phyloP scores from a whole-genome alignment of 2,113 vertebrate species.

The Sorex araneus region DNA sequence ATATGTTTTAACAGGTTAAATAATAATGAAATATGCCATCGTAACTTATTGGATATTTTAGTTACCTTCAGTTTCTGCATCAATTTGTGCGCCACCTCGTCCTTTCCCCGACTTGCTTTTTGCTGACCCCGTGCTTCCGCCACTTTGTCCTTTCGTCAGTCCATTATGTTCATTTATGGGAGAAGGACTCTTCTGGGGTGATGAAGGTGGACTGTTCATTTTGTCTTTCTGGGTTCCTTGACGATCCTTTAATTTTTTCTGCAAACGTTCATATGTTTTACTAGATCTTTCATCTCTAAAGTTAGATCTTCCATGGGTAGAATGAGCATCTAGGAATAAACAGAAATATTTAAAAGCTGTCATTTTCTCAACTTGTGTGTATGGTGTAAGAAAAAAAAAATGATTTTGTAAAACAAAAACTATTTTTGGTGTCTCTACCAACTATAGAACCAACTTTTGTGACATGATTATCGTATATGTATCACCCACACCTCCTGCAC shows the following conservation, averaged over 20 bases:
- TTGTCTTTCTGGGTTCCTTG: slow-evolving; percentile 95
- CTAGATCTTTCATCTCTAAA: slow-evolving; percentile 97
- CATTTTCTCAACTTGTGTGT: slow-evolving; percentile 37
- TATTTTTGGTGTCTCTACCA: slow-evolving; percentile 8
- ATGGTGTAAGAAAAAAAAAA: not conserved
- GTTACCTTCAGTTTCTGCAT: slow-evolving; percentile 87
- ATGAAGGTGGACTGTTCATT: slow-evolving; percentile 93
- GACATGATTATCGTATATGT: not conserved
- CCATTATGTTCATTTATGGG: slow-evolving; percentile 93
- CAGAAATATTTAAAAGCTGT: slow-evolving; percentile 46
- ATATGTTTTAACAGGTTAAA: slow-evolving; percentile 56
- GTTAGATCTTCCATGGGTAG: slow-evolving; percentile 93
- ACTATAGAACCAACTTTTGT: slow-evolving; percentile 49
- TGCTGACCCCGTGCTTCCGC: slow-evolving; percentile 86
- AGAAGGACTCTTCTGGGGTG: slow-evolving; percentile 95
- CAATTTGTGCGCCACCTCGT: slow-evolving; percentile 89
- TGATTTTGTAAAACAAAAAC: slow-evolving; percentile 19
- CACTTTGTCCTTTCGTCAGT: slow-evolving; percentile 90
- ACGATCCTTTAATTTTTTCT: slow-evolving; percentile 97
- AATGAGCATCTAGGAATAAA: slow-evolving; percentile 91
- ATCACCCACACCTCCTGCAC: not conserved
- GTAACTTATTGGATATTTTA: slow-evolving; percentile 33
- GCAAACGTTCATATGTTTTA: slow-evolving; percentile 97
- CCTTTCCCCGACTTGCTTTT: slow-evolving; percentile 90
- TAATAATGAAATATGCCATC: slow-evolving; percentile 19